These are phyloP conservation scores for Ferrisia virgata DNA, from an alignment of 2,888 invertebrate genomes.

Conservation along the genomic window DNA sequence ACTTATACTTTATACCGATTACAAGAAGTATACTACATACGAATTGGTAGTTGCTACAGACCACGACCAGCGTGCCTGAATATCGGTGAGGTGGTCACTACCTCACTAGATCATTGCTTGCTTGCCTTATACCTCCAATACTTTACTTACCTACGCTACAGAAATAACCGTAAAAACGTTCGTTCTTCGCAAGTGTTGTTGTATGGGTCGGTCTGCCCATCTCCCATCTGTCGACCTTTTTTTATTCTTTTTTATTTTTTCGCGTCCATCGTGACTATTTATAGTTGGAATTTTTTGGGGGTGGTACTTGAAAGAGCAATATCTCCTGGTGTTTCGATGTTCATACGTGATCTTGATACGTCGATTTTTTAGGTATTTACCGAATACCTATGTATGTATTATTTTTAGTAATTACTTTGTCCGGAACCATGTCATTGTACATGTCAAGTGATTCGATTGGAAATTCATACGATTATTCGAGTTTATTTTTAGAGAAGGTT, in stretches of 20 bases:
- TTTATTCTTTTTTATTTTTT: no score
- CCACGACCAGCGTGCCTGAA: not conserved
- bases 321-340: no score
- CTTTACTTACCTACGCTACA: no score
- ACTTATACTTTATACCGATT: not conserved
- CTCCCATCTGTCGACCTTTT: not conserved
- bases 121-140: no score
- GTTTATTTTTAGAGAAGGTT: not conserved
- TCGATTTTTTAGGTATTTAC: no score
- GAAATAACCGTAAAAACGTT: conserved; percentile 11
- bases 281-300: no score
- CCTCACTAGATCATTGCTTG: not conserved
- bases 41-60: not conserved
- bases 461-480: not conserved
- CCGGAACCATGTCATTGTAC: no score
- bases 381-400: no score
- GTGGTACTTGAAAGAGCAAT: no score
- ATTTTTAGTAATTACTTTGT: no score
- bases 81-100: conserved; percentile 10
- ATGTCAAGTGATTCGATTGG: no score
- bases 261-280: not conserved
- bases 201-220: not conserved
- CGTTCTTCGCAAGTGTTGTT: not conserved
- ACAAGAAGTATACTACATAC: not conserved
- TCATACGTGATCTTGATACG: no score